A percentile compares a stretch with the other conserved stretches of the same genome.
Evolutionary conservation across 2,888 invertebrate genomes (phyloP).

Genomic region (Brachyopa scutellaris): DNA sequence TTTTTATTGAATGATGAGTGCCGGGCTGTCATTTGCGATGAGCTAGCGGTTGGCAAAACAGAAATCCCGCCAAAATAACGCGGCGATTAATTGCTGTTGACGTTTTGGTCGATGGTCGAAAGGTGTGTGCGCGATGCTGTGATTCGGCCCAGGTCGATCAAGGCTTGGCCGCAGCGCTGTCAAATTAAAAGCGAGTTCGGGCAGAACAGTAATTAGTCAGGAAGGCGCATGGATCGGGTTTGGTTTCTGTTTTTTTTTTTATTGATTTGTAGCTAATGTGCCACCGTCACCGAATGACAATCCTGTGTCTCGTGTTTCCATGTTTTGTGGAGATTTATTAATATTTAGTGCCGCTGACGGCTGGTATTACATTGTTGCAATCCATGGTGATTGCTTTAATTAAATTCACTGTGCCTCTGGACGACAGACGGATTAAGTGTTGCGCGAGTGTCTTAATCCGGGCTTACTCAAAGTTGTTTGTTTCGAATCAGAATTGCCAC

Average conservation of each 20-base stretch:
- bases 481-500: conserved; percentile 8
- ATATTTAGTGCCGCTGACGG: conserved; percentile 9
- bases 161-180: conserved; percentile 26
- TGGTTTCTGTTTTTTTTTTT: conserved; percentile 1
- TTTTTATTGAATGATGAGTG: conserved; percentile 67
- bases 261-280: conserved; percentile 36
- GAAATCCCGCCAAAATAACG: conserved; percentile 12
- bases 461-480: not conserved
- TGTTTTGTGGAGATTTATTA: conserved; percentile 35
- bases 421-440: conserved; percentile 35
- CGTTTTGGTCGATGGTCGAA: conserved; percentile 38
- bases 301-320: conserved; percentile 27
- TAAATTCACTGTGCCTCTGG: conserved; percentile 52
- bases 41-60: conserved; percentile 6
- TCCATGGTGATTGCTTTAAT: conserved; percentile 45
- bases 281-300: conserved; percentile 50
- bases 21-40: conserved; percentile 59
- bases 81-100: conserved; percentile 33
- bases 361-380: not conserved
- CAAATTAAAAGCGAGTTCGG: conserved; percentile 18
- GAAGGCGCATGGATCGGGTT: conserved; percentile 26
- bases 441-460: conserved; percentile 47
- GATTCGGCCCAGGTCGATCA: not conserved
- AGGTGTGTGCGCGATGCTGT: conserved; percentile 26
- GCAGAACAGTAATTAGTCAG: conserved; percentile 56